Percentiles rank a stretch among this genome's conserved stretches.
Evolutionary conservation across 1,140 invertebrate species (phyloP).

Genomic region (Calephelis virginiensis): DNA sequence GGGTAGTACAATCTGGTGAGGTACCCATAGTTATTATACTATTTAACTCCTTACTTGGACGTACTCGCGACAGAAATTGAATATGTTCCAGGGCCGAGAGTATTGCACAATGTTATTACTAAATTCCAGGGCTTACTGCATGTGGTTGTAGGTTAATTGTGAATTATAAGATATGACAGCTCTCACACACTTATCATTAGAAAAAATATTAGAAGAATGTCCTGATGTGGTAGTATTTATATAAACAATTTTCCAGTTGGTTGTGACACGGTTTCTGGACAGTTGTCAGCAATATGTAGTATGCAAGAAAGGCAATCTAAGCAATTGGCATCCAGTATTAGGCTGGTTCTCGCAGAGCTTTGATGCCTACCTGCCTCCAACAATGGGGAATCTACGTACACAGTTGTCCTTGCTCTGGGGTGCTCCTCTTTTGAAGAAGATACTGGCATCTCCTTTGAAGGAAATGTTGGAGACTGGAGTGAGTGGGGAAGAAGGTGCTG

Average conservation of each 20-base stretch:
- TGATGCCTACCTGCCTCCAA: constrained; percentile 90
- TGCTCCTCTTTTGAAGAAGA: constrained; percentile 71
- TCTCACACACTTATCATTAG: not conserved
- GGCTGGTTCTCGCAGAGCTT: constrained; percentile 97
- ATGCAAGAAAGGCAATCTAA: constrained; percentile 92
- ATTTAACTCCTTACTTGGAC: too few relatives aligned
- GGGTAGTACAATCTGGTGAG: too few relatives aligned
- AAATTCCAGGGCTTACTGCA: too few relatives aligned
- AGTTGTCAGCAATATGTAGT: constrained; percentile 92
- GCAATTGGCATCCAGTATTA: constrained; percentile 97
- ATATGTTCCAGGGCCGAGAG: too few relatives aligned
- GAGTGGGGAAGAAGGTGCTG: constrained; percentile 55
- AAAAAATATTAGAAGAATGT: too few relatives aligned
- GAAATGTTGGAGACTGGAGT: constrained; percentile 66
- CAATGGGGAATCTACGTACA: constrained; percentile 87
- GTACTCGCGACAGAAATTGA: too few relatives aligned
- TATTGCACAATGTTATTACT: too few relatives aligned
- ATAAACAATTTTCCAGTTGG: constrained; percentile 79
- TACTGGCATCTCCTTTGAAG: constrained; percentile 61
- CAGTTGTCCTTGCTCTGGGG: constrained; percentile 94
- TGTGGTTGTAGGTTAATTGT: too few relatives aligned
- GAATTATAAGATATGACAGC: too few relatives aligned
- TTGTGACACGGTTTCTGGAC: constrained; percentile 89
- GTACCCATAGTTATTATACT: too few relatives aligned
- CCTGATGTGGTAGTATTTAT: not conserved